phyloP scores from a whole-genome alignment of 2,113 vertebrate species.

The Leucopsar rothschildi region DNA sequence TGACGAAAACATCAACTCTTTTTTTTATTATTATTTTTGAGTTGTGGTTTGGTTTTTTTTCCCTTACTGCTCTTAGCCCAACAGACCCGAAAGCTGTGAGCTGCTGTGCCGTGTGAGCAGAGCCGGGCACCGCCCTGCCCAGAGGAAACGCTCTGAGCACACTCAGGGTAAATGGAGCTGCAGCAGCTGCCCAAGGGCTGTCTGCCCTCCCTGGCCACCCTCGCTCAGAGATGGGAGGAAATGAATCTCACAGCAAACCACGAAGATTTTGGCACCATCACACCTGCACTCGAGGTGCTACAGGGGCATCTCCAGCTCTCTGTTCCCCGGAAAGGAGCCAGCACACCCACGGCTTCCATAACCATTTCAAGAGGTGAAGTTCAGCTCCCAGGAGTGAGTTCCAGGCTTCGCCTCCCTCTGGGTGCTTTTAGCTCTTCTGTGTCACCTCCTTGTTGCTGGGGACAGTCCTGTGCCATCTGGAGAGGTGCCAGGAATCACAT shows the following conservation, averaged over 20 bases:
- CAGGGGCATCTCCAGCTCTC: neutral
- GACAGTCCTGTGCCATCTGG: neutral
- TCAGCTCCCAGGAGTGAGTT: neutral
- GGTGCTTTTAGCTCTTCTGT: neutral
- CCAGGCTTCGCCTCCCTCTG: neutral
- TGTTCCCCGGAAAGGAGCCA: neutral
- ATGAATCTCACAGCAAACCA: neutral
- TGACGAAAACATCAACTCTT: neutral
- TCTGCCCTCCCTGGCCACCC: neutral
- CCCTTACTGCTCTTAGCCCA: neutral
- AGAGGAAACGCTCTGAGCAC: slow-evolving; percentile 30
- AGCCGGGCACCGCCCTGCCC: neutral
- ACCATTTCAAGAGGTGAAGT: neutral
- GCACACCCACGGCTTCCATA: fast-evolving
- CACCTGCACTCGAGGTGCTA: fast-evolving
- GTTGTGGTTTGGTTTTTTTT: neutral
- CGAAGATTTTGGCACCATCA: neutral
- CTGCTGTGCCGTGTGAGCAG: neutral
- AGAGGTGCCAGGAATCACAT: neutral
- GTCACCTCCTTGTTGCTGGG: neutral
- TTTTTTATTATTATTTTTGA: neutral
- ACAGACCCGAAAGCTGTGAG: neutral
- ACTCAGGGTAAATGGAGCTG: neutral
- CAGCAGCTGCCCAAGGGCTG: neutral
- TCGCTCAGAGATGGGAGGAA: neutral